Percentiles rank a stretch among this genome's conserved stretches.
These are phyloP conservation scores for Acanthopagrus latus DNA, from an alignment of 2,797 vertebrate species.

Conservation along the genomic window DNA sequence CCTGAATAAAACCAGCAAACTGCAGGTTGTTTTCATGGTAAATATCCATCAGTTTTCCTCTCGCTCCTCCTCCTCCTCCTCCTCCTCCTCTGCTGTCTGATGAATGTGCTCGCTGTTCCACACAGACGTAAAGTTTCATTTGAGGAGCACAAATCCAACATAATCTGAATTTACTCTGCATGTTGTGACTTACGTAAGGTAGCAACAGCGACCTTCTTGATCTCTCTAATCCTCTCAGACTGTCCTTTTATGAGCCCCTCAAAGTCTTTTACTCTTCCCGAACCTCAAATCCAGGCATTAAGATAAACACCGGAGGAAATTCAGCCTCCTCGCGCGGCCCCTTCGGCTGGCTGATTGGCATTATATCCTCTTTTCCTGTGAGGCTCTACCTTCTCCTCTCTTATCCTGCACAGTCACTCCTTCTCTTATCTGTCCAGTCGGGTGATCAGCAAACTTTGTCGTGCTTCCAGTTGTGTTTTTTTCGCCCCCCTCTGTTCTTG, in stretches of 20 bases:
- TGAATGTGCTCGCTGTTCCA: neutral
- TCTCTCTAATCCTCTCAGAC: slow-evolving; percentile 61
- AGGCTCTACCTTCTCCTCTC: slow-evolving; percentile 20
- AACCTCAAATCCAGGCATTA: slow-evolving; percentile 66
- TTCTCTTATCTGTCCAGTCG: slow-evolving; percentile 39
- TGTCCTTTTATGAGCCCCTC: slow-evolving; percentile 63
- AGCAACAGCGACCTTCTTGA: slow-evolving; percentile 48
- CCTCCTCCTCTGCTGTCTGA: slow-evolving; percentile 10
- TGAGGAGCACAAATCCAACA: slow-evolving; percentile 31
- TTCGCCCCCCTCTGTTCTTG: slow-evolving; percentile 3
- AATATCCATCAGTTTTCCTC: slow-evolving; percentile 31
- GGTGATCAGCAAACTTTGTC: slow-evolving; percentile 38
- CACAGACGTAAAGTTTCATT: slow-evolving; percentile 11
- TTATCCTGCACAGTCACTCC: slow-evolving; percentile 16
- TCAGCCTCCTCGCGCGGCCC: slow-evolving; percentile 17
- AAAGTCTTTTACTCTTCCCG: slow-evolving; percentile 45
- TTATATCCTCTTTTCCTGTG: slow-evolving; percentile 45
- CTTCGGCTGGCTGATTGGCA: slow-evolving; percentile 50
- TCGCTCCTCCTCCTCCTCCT: slow-evolving; percentile 8
- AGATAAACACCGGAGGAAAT: slow-evolving; percentile 66
- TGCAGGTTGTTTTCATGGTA: slow-evolving; percentile 4
- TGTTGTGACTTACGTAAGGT: slow-evolving; percentile 41
- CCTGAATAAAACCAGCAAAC: slow-evolving; percentile 26
- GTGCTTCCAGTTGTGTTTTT: slow-evolving; percentile 2
- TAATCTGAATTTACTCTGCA: slow-evolving; percentile 45